These are phyloP conservation scores for Pao palembangensis DNA, from an alignment of 2,113 vertebrate genomes.

Conservation along the genomic window DNA sequence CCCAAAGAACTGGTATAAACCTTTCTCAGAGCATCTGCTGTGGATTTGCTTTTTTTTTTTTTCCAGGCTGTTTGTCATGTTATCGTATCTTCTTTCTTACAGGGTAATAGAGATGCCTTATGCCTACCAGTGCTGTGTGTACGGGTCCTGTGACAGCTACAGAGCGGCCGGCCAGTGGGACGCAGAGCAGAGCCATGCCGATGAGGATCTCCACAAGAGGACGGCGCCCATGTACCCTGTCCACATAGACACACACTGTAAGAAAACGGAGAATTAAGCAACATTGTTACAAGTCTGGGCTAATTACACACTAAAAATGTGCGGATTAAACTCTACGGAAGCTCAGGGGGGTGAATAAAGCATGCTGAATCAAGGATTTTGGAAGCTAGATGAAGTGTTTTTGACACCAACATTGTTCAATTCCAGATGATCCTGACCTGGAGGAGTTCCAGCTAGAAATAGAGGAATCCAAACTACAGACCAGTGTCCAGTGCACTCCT, in stretches of 20 bases:
- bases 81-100: conserved; percentile 20
- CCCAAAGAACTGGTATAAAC: background rate
- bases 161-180: conserved; percentile 78
- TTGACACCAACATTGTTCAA: background rate
- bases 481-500: conserved; percentile 87
- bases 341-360: background rate
- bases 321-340: background rate
- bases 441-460: conserved; percentile 86
- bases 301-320: background rate
- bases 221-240: conserved; percentile 77
- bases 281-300: background rate
- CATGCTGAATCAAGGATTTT: background rate
- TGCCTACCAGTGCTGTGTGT: conserved; percentile 94
- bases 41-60: background rate
- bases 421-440: conserved; percentile 85
- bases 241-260: conserved; percentile 83
- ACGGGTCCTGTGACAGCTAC: conserved; percentile 82
- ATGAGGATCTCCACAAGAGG: conserved; percentile 82
- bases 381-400: background rate
- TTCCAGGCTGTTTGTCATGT: background rate
- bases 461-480: conserved; percentile 84
- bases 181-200: conserved; percentile 74
- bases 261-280: conserved; percentile 56
- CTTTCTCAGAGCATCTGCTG: background rate
- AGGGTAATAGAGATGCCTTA: conserved; percentile 92